Base-by-base conservation (phyloP, 2,113 vertebrate species). In the Gasterosteus aculeatus region DNA sequence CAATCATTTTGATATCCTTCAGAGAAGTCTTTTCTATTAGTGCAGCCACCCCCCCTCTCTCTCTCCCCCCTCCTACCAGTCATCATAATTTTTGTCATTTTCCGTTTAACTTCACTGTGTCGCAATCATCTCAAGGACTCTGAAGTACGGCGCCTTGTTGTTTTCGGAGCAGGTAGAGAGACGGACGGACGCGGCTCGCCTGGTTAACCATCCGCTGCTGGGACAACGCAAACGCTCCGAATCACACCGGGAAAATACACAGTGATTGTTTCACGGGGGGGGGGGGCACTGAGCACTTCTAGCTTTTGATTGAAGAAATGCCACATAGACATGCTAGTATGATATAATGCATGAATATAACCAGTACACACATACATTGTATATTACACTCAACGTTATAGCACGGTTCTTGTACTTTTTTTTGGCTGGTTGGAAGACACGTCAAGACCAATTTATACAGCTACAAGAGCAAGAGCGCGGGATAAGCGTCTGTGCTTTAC, bases 11-110 rank as follows among this genome's bases (percentile, higher is more conserved):
- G 62, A 31, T 61, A 69, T 85, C 53, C 53, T 79, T 85, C 70
- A 26, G 72, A 84, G 76, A 87, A 88, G 85, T 80, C n/a, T 86
- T 91, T 91, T 89, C 73, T 85, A 79, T 89, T 63, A 80, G 78
- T 35, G n/a, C 67, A 64, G 75, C 75, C 68, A 35, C 22, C 22
- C 75, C 1, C 22, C 22, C 22, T n/a, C n/a, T n/a, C n/a, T n/a
- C 22, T 1, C 22, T 26, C 22, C 22, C 22, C 22, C 22, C 22
- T 1, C 1, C 22, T 26, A 26, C 22, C 90, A 89, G 92, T 90
- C 81, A 85, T 93, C 91, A 86, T 89, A 41, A 89, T 89, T 88
- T 75, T 87, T 86, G 82, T 88, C 89, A 77, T 88, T 77, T 88
- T 76, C 78, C 64, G 71, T 84, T 46, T 53, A 83, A 85, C 72